Evolutionary conservation across 1,140 invertebrate species (phyloP).

Genomic region (Dendroctonus valens): DNA sequence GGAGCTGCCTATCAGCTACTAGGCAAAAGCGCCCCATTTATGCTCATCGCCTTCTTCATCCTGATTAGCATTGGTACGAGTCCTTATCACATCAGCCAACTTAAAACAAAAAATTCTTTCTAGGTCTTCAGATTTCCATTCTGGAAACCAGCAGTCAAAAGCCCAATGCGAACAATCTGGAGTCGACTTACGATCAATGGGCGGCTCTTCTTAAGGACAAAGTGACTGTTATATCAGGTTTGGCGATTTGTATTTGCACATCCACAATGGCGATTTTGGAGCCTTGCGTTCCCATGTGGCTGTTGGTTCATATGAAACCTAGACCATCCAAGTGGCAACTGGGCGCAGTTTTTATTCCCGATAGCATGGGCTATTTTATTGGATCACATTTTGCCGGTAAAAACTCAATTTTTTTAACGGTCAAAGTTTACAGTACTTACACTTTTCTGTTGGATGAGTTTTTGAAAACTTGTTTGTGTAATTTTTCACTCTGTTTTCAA

Average conservation of each 20-base stretch:
- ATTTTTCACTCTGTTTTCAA: too few species aligned
- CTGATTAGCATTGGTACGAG: constrained; percentile 53
- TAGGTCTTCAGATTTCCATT: constrained; percentile 34
- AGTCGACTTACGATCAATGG: constrained; percentile 52
- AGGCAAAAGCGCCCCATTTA: constrained; percentile 72
- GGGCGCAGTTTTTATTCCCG: constrained; percentile 79
- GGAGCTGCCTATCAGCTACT: constrained; percentile 72
- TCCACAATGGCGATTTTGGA: constrained; percentile 78
- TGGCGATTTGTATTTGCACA: constrained; percentile 73
- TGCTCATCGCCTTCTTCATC: constrained; percentile 65
- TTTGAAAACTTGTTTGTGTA: too few species aligned
- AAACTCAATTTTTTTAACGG: not conserved
- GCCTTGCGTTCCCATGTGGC: constrained; percentile 79
- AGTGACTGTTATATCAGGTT: constrained; percentile 60
- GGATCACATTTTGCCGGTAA: constrained; percentile 75
- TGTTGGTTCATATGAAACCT: constrained; percentile 69
- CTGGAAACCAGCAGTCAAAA: constrained; percentile 17
- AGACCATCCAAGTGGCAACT: constrained; percentile 75
- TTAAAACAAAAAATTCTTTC: not conserved
- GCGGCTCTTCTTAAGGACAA: constrained; percentile 58
- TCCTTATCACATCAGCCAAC: not conserved
- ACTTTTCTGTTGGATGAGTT: too few species aligned
- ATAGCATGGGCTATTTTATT: constrained; percentile 77
- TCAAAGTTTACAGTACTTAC: not conserved
- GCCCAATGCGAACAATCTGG: not conserved